Evolutionary conservation across 2,113 vertebrate genomes (phyloP).

Genomic region (Sylvia atricapilla): DNA sequence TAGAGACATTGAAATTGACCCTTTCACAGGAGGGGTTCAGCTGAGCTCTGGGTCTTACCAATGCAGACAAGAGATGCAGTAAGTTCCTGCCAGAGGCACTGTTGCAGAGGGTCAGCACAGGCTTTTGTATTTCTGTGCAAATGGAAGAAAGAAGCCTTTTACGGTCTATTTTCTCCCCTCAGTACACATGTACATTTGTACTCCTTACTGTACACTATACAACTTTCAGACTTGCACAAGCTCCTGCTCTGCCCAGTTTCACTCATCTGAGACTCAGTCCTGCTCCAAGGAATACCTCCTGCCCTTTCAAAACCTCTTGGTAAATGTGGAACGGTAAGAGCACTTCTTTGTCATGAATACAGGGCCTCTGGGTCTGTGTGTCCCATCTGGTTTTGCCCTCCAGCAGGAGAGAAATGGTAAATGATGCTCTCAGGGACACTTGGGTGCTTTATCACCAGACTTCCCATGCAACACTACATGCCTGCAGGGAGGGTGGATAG

Average conservation of each 20-base stretch:
- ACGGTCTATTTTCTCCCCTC: neutral
- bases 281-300: neutral
- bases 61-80: fast-evolving
- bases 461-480: fast-evolving
- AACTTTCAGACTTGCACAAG: neutral
- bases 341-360: neutral
- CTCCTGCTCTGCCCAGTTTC: neutral
- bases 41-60: neutral
- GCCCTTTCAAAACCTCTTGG: neutral
- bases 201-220: neutral
- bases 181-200: neutral
- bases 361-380: neutral
- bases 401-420: neutral
- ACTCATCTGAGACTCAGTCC: neutral
- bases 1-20: fast-evolving
- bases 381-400: neutral
- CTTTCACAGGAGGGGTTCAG: neutral
- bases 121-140: neutral
- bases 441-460: neutral
- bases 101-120: neutral
- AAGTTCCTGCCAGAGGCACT: neutral
- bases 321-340: neutral
- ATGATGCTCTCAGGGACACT: fast-evolving
- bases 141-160: neutral
- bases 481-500: neutral